These are phyloP conservation scores for Haplochromis vanheusdeni DNA, from an alignment of 2,113 vertebrate genomes.

Conservation along the genomic window DNA sequence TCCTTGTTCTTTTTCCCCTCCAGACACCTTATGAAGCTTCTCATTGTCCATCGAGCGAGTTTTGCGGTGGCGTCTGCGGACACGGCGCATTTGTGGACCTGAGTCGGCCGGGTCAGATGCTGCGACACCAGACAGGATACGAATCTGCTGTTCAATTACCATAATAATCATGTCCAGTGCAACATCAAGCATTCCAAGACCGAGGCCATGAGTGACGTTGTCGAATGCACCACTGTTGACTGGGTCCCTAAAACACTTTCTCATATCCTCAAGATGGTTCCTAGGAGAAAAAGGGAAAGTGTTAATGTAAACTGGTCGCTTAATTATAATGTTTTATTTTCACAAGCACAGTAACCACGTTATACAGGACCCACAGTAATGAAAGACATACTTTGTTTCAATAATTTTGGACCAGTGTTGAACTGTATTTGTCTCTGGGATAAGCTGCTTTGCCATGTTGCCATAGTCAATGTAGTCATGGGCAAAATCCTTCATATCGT, in stretches of 20 bases:
- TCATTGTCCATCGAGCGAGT: conserved; percentile 10
- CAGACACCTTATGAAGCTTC: conserved; percentile 12
- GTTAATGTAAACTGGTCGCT: background rate
- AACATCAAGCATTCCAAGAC: conserved; percentile 70
- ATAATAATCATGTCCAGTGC: conserved; percentile 66
- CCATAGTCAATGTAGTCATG: conserved; percentile 73
- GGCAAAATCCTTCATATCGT: conserved; percentile 75
- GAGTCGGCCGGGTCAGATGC: conserved; percentile 61
- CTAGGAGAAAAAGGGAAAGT: conserved; percentile 19
- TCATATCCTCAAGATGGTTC: conserved; percentile 75
- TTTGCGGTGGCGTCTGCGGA: conserved; percentile 67
- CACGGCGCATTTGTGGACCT: conserved; percentile 32
- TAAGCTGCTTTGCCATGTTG: conserved; percentile 74
- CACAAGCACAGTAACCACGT: background rate
- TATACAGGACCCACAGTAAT: background rate
- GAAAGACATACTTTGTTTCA: conserved; percentile 66
- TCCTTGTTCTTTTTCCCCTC: conserved; percentile 20
- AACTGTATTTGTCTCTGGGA: conserved; percentile 73
- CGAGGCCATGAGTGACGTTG: conserved; percentile 72
- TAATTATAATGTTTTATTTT: background rate
- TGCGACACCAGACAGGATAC: conserved; percentile 67
- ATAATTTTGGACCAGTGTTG: conserved; percentile 80
- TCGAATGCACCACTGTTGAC: conserved; percentile 64
- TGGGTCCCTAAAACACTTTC: conserved; percentile 69
- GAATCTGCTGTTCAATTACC: conserved; percentile 73